Evolutionary conservation across 64 coral and sea anemone genomes (phyloP), one percentile per base, ranked within the genome.

Genomic region (Montipora cactus): DNA sequence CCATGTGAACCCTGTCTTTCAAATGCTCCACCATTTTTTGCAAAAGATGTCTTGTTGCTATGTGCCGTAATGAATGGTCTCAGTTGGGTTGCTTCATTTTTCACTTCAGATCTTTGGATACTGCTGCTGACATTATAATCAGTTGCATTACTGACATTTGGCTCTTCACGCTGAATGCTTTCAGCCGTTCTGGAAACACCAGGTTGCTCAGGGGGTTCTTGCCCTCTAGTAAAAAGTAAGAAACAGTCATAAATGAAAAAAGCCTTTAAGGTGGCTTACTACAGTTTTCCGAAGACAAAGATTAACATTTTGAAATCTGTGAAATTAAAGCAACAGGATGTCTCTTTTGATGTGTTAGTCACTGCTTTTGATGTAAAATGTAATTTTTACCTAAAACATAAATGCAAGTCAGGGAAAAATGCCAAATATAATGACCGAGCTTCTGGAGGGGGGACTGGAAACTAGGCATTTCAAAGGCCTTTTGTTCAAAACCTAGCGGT

Each of bases 191-290:
- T 86, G 19, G 46, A 47, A 14, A 58, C 13, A 74, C 46, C 20
- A 71, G 49, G 77, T 55, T 72, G 48, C 25, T 77, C 22, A 46
- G 76, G 72, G 59, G 87, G 76, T 59, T 89, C 51, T 77, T 59
- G 76, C 12, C 87, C 72, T 59, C 87, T 79, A 81, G 23, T 28
- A 76, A 45, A 77, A 89, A 77, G 37, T 4, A 23, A 7, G 5
- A 50, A 18, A 74, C 14, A 55, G 4, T 11, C 13, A 21, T 20
- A 21, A 73, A 73, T 13, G 73, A 18, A 6, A 2, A 19, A 84
- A 84, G 53, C 11, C 53, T 8, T 57, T 37, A 57, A 11, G 53
- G 53, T 57, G 53, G 53, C 6, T 57, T 8, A 57, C 53, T 57
- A 37, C 37, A 37, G 37, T 37, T 37, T 37, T 37, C 37, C 37